These are phyloP conservation scores for Zygaena filipendulae DNA, from an alignment of 2,888 invertebrate genomes.

Conservation along the genomic window DNA sequence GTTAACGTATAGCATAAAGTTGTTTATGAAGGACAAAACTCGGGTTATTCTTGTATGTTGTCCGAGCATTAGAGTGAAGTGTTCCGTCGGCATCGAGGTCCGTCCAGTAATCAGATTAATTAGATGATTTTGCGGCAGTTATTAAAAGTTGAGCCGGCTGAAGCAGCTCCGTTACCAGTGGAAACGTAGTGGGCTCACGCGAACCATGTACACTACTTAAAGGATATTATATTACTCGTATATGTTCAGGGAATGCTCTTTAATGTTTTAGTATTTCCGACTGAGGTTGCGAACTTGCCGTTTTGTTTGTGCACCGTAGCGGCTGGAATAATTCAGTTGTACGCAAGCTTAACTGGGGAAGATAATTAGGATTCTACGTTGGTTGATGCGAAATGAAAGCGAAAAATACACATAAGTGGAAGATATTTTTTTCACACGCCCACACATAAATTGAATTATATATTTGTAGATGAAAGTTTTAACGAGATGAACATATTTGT, in stretches of 20 bases:
- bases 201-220: constrained; percentile 52
- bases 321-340: constrained; percentile 66
- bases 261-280: constrained; percentile 67
- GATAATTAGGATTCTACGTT: constrained; percentile 68
- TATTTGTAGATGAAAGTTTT: constrained; percentile 61
- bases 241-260: constrained; percentile 56
- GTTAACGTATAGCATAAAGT: too few relatives aligned
- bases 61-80: constrained; percentile 52
- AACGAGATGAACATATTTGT: constrained; percentile 54
- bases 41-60: too few relatives aligned
- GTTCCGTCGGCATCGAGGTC: constrained; percentile 43
- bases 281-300: constrained; percentile 64
- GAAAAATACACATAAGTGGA: constrained; percentile 55
- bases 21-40: too few relatives aligned
- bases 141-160: constrained; percentile 64
- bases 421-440: constrained; percentile 61
- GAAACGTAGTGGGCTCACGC: constrained; percentile 60
- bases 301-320: constrained; percentile 64
- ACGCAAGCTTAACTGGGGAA: constrained; percentile 68
- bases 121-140: constrained; percentile 62
- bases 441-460: constrained; percentile 66
- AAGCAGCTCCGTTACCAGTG: constrained; percentile 51
- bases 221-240: constrained; percentile 63
- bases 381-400: constrained; percentile 66
- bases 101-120: constrained; percentile 62